These are phyloP conservation scores for Coenobita brevimanus DNA, from an alignment of 1,140 invertebrate species.

Conservation along the genomic window DNA sequence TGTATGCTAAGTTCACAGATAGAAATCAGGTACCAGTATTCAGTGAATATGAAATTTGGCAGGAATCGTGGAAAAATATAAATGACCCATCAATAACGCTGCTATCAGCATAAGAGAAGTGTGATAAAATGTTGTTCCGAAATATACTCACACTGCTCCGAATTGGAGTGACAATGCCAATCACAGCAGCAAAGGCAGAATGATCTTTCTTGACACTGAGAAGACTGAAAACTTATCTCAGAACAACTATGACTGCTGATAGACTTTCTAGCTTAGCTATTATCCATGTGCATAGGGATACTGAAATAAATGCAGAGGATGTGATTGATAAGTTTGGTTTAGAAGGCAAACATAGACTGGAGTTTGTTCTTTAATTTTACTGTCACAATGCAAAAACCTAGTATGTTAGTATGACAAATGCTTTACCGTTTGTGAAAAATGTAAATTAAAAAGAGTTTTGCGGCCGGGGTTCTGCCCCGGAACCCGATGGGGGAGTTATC, in stretches of 20 bases:
- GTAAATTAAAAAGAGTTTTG: too few species aligned
- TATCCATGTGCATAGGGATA: too few species aligned
- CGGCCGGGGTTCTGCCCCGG: too few species aligned
- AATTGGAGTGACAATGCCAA: not conserved
- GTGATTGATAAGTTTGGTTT: not conserved
- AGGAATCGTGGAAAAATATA: not conserved
- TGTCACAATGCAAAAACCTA: too few species aligned
- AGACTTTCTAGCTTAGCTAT: too few species aligned
- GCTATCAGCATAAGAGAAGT: not conserved
- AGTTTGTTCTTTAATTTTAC: not conserved
- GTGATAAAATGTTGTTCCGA: not conserved
- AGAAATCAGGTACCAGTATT: not conserved
- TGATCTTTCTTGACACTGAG: not conserved
- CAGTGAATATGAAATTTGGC: slow-evolving; percentile 5
- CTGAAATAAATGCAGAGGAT: too few species aligned
- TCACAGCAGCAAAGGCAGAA: not conserved
- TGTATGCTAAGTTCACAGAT: not conserved
- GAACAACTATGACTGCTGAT: too few species aligned
- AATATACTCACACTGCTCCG: not conserved
- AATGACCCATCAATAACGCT: not conserved
- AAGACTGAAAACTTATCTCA: too few species aligned
- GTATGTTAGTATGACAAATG: too few species aligned
- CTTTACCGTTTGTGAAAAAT: too few species aligned
- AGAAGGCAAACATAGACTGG: not conserved
- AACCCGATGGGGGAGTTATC: too few species aligned